Base-by-base conservation (phyloP, 2,797 vertebrate species). In the Acanthiza pusilla region DNA sequence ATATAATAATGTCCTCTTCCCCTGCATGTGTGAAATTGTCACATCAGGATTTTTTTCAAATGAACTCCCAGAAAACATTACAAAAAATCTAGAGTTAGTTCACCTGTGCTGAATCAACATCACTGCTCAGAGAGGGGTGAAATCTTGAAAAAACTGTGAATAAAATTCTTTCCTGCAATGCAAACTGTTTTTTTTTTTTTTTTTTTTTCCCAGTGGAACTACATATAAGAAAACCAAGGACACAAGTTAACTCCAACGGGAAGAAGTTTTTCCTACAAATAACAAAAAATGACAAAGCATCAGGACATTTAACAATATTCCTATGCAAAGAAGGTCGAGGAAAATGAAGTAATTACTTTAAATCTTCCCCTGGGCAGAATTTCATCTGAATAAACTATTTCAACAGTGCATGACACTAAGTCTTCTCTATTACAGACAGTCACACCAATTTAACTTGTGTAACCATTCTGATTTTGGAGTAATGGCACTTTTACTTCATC, bases 301-400 rank as follows among this genome's bases (percentile, higher is more conserved):
- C 12, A 10, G 53, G 32, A 42, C 22, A 65, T 85, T 63, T 63
- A 83, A 89, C 29, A 71, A 91, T 79, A 53, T 40, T 40, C 26
- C 45, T 73, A 21, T 71, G 45, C 48, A 77, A 54, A 87, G 57
- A 89, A 71, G 18, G 11, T 11, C 47, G n/a, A 65, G 20, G 50
- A 67, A 91, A 95, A 91, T n/a, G 26, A 91, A 83, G 26, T 47
- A 76, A 93, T 73, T 58, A 70, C 58, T 91, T 51, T 9, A 79
- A 85, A 63, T 34, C 16, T 80, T 75, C 25, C 61, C 30, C 34
- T 77, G 43, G 61, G 89, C 54, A 83, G 75, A 89, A 83, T 80
- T 83, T 87, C 2, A 80, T 93, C 74, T 73, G 40, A 87, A 80
- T 74, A 74, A 89, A 85, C 51, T 57, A 85, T 82, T 93, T 96